Evolutionary conservation across 2,888 invertebrate genomes (phyloP).

Genomic region (Aproaerema taeniolella): DNA sequence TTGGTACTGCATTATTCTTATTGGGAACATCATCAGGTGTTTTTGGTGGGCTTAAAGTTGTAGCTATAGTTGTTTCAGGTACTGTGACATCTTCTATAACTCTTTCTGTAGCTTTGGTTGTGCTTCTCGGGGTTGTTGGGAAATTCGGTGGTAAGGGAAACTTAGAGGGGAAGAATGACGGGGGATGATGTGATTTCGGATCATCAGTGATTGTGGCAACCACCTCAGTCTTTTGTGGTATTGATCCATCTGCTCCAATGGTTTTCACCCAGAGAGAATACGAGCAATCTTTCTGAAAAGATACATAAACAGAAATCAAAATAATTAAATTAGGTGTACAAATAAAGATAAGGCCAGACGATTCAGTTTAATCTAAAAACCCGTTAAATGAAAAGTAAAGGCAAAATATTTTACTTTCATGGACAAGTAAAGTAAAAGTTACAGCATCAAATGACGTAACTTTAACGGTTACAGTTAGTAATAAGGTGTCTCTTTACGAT

Average conservation of each 20-base stretch:
- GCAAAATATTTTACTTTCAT: too few species aligned
- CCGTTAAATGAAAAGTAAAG: too few species aligned
- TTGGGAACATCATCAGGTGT: constrained; percentile 39
- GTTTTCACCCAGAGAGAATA: constrained; percentile 67
- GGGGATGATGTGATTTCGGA: constrained; percentile 17
- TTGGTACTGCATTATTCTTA: constrained; percentile 27
- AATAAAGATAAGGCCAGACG: too few species aligned
- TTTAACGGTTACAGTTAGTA: too few species aligned
- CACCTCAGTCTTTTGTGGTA: constrained; percentile 61
- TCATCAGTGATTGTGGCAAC: constrained; percentile 55
- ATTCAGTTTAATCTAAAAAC: too few species aligned
- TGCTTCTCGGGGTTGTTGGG: constrained; percentile 37
- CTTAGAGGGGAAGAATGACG: constrained; percentile 30
- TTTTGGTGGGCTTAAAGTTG: constrained; percentile 40
- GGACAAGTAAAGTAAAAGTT: too few species aligned
- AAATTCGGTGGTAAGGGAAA: constrained; percentile 28
- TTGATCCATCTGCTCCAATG: constrained; percentile 43
- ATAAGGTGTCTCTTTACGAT: too few species aligned
- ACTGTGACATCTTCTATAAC: constrained; percentile 39
- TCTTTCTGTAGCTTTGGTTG: constrained; percentile 48
- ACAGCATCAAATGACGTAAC: too few species aligned
- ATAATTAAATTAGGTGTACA: too few species aligned
- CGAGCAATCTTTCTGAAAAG: constrained; percentile 55
- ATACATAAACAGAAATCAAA: too few species aligned
- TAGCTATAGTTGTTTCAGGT: constrained; percentile 49